These are phyloP conservation scores for Cybosia mesomella DNA, from an alignment of 2,888 invertebrate species.

Conservation along the genomic window DNA sequence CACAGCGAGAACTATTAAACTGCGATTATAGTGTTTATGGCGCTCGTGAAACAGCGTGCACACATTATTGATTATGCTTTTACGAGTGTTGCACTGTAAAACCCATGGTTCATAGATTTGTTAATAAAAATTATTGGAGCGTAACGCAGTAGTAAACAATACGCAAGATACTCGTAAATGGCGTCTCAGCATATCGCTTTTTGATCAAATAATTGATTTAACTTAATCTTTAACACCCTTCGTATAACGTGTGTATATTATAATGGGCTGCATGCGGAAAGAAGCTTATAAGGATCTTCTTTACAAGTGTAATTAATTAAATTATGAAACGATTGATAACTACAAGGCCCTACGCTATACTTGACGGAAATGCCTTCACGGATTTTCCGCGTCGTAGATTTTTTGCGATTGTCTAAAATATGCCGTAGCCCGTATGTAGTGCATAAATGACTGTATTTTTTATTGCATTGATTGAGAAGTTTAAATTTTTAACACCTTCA, in stretches of 20 bases:
- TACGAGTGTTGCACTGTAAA: slow-evolving; percentile 38
- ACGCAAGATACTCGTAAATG: neutral
- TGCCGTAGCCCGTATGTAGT: too few relatives aligned
- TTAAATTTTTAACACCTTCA: too few relatives aligned
- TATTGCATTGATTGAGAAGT: too few relatives aligned
- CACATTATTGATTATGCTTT: slow-evolving; percentile 32
- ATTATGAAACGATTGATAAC: neutral
- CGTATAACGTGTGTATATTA: too few relatives aligned
- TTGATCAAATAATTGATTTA: too few relatives aligned
- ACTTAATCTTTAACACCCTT: too few relatives aligned
- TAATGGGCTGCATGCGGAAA: neutral
- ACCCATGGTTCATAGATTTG: slow-evolving; percentile 20
- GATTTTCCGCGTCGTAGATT: too few relatives aligned
- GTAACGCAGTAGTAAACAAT: neutral
- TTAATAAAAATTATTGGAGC: slow-evolving; percentile 29
- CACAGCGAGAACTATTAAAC: slow-evolving; percentile 15
- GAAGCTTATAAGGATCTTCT: neutral
- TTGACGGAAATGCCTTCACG: too few relatives aligned
- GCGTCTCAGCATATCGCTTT: too few relatives aligned
- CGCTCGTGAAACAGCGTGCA: slow-evolving; percentile 22
- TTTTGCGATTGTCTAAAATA: too few relatives aligned
- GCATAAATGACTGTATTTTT: too few relatives aligned
- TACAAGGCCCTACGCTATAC: too few relatives aligned
- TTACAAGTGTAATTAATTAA: neutral
- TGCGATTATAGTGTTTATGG: slow-evolving; percentile 32